Evolutionary conservation across 2,888 invertebrate genomes (phyloP).

Genomic region (Dryadula phaetusa): DNA sequence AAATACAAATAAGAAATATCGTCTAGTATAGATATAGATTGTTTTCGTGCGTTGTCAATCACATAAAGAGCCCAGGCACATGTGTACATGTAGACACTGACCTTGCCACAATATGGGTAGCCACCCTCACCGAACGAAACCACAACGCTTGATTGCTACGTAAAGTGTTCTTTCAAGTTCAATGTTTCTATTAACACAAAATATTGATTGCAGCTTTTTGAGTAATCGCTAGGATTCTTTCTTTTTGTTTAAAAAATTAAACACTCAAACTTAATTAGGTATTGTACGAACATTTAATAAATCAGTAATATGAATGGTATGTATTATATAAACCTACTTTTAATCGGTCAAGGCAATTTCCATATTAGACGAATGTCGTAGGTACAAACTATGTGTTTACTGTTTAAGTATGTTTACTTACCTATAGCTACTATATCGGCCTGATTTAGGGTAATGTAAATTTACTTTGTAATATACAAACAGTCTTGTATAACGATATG

Average conservation of each 20-base stretch:
- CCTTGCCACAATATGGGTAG: constrained; percentile 34
- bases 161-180: constrained; percentile 18
- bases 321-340: constrained; percentile 8
- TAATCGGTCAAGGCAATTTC: constrained; percentile 14
- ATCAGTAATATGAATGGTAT: background rate
- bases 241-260: background rate
- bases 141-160: constrained; percentile 9
- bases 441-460: background rate
- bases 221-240: constrained; percentile 44
- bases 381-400: background rate
- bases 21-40: background rate
- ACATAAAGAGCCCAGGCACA: background rate
- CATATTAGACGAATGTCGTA: constrained; percentile 17
- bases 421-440: background rate
- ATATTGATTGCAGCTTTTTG: constrained; percentile 23
- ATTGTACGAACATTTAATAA: background rate
- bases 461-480: background rate
- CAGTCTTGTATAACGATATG: constrained; percentile 1
- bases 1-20: background rate
- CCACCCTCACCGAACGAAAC: constrained; percentile 5
- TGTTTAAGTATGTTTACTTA: background rate
- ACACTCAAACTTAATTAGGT: background rate
- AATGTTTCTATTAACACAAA: constrained; percentile 29
- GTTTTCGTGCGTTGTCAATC: constrained; percentile 1
- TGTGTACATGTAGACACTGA: constrained; percentile 24